A percentile compares a stretch with the other conserved stretches of the same genome.
These are phyloP conservation scores for Tyrannus savana DNA, from an alignment of 2,113 vertebrate species.

Conservation along the genomic window DNA sequence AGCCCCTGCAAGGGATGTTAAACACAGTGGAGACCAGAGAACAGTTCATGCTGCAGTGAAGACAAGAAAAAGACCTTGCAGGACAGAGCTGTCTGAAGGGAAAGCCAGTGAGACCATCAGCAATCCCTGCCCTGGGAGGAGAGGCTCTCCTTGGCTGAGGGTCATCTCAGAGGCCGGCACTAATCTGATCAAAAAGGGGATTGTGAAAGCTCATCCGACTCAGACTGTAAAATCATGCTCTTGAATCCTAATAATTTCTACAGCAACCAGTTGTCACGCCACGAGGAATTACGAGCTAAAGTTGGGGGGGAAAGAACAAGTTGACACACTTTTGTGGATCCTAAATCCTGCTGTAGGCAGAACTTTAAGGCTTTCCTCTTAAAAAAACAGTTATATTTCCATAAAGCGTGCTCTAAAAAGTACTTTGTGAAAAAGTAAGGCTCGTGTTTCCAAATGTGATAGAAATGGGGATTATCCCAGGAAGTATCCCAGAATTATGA, in stretches of 20 bases:
- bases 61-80: neutral
- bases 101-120: neutral
- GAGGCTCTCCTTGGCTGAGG: neutral
- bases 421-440: neutral
- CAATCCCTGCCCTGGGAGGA: neutral
- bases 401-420: neutral
- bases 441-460: neutral
- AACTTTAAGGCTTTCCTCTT: neutral
- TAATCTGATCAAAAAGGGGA: conserved; percentile 39
- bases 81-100: neutral
- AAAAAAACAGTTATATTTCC: neutral
- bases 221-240: conserved; percentile 37
- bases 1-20: neutral
- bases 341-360: neutral
- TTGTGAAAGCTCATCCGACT: conserved; percentile 19
- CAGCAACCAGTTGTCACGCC: neutral
- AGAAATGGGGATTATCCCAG: neutral
- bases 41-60: neutral
- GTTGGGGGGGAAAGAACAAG: neutral
- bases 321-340: neutral
- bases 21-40: neutral
- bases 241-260: conserved; percentile 1
- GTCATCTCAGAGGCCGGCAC: neutral
- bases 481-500: neutral
- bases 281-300: neutral